Evolutionary conservation across 2,113 vertebrate genomes (phyloP), one percentile per base, ranked within the genome.

Genomic region (Haplotaxodon microlepis): DNA sequence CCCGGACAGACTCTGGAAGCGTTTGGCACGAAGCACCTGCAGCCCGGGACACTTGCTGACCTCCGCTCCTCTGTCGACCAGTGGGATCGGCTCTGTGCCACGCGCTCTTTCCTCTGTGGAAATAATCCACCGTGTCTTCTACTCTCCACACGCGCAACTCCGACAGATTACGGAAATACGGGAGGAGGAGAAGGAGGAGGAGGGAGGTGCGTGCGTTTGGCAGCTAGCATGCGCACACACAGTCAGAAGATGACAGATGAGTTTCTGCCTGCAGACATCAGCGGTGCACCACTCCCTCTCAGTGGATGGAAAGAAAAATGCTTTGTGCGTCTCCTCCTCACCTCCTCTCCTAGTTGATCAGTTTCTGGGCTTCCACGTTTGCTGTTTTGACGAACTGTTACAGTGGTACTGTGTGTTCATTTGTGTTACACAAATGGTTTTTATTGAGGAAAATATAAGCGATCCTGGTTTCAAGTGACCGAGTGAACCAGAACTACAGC

Each of bases 241-340:
- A 36, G 34, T 34, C 29, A n/a, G 19, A 59, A 76, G 19, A 31
- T 61, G 82, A 21, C 79, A 50, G 83, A 54, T 40, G 9, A 27
- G 27, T 2, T 53, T 24, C 19, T 42, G 73, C 57, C 57, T 86
- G 50, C 42, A 54, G 57, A 10, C 11, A 5, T 14, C 83, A 54
- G 86, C 38, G 14, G 90, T 3, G 69, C 87, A 83, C 8, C 91
- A 88, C 89, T 71, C 81, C 91, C 92, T 86, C 88, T 82, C 13
- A 86, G 80, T 4, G 89, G 88, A 85, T 3, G 27, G 45, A 59
- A 19, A 3, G 16, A 13, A 82, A 34, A 89, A 34, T n/a, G 9
- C 14, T 76, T 12, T 11, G 24, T 29, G 42, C 71, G 40, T 47
- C 42, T 50, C 42, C 9, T 3, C 24, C 24, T 76, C 24, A 29